A percentile compares a stretch with the other conserved stretches of the same genome.
phyloP scores from a whole-genome alignment of 1,140 invertebrate species.

The Atopsyche davidsoni region DNA sequence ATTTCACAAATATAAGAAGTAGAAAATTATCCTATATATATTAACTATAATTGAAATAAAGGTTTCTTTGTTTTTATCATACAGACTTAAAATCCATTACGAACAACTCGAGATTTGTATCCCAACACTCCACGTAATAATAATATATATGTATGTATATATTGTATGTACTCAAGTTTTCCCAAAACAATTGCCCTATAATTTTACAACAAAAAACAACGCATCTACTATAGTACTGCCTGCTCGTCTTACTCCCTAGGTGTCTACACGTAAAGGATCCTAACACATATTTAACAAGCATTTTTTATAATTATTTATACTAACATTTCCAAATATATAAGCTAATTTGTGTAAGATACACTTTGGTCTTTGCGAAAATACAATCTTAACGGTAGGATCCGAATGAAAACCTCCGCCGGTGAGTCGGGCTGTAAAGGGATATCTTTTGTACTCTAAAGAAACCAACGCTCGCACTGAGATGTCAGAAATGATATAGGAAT shows the following conservation, averaged over 20 bases:
- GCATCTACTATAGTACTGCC: no score
- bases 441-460: no score
- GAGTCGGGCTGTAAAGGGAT: no score
- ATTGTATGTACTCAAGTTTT: neutral
- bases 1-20: constrained; percentile 21
- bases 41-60: constrained; percentile 17
- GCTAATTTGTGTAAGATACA: constrained; percentile 28
- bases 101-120: neutral
- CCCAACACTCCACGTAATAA: neutral
- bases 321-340: constrained; percentile 25
- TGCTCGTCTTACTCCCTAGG: neutral
- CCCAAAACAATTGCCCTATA: no score
- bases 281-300: constrained; percentile 27
- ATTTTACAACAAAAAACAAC: no score
- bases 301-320: constrained; percentile 18
- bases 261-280: constrained; percentile 10
- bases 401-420: no score
- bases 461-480: no score
- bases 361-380: constrained; percentile 29
- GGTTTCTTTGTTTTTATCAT: constrained; percentile 13
- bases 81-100: constrained; percentile 13
- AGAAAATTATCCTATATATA: constrained; percentile 22
- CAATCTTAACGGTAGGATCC: no score
- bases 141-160: neutral
- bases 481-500: no score